Percentiles rank a stretch among this genome's conserved stretches.
Evolutionary conservation across 2,888 invertebrate species (phyloP).

Genomic region (Melipona beecheii): DNA sequence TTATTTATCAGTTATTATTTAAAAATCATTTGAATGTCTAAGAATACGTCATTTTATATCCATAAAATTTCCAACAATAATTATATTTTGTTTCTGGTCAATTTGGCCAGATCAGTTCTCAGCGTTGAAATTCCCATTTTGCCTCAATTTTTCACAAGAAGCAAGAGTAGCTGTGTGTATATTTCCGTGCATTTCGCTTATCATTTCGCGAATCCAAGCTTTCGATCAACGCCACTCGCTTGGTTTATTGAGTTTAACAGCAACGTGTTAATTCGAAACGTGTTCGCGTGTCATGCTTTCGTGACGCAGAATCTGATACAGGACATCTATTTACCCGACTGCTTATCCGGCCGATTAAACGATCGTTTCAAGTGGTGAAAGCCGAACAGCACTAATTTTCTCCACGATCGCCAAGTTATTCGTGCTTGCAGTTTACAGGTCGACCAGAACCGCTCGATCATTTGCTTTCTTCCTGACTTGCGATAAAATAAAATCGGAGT

Average conservation of each 20-base stretch:
- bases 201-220: slow-evolving; percentile 31
- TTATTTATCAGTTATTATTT: too few relatives aligned
- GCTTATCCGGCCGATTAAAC: slow-evolving; percentile 35
- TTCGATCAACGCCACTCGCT: slow-evolving; percentile 56
- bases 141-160: too few relatives aligned
- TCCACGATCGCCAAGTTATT: slow-evolving; percentile 15
- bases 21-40: too few relatives aligned
- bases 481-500: neutral
- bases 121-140: neutral
- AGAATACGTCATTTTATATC: too few relatives aligned
- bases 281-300: slow-evolving; percentile 55
- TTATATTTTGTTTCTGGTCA: too few relatives aligned
- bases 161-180: neutral
- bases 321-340: slow-evolving; percentile 11
- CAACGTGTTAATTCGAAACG: slow-evolving; percentile 53
- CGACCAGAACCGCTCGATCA: neutral
- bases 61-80: too few relatives aligned
- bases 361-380: slow-evolving; percentile 39
- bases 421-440: neutral
- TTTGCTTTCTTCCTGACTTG: neutral
- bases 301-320: slow-evolving; percentile 46
- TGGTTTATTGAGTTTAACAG: slow-evolving; percentile 16
- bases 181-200: slow-evolving; percentile 20
- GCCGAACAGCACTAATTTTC: slow-evolving; percentile 37
- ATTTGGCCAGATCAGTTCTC: too few relatives aligned